A percentile compares a stretch with the other conserved stretches of the same genome.
These are phyloP conservation scores for Cotesia vestalis DNA, from an alignment of 1,140 invertebrate species.

Conservation along the genomic window DNA sequence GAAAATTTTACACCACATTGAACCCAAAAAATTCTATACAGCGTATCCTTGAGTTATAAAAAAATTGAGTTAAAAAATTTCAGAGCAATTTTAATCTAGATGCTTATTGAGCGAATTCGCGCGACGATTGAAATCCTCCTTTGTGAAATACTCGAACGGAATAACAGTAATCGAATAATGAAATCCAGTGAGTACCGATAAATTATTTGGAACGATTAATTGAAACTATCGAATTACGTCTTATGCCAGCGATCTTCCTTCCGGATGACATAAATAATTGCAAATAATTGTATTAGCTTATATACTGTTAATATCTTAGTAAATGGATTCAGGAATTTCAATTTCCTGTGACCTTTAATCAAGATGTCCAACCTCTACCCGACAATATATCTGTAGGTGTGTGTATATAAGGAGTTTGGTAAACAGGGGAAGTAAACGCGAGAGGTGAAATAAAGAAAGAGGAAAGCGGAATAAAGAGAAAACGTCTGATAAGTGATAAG, in stretches of 20 bases:
- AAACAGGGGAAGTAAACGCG: constrained; percentile 6
- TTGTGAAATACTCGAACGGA: no score
- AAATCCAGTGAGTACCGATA: background rate
- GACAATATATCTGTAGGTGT: background rate
- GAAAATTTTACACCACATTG: no score
- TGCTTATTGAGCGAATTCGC: no score
- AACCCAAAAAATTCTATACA: no score
- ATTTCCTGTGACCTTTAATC: constrained; percentile 26
- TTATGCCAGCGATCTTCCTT: background rate
- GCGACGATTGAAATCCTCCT: no score
- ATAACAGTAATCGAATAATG: background rate
- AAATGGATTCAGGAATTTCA: constrained; percentile 9
- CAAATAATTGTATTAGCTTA: constrained; percentile 13
- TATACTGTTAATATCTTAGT: background rate
- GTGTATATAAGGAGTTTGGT: background rate
- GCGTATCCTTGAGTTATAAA: no score
- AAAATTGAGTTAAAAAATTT: no score
- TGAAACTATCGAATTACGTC: background rate
- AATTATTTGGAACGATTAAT: constrained; percentile 12
- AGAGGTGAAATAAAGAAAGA: background rate
- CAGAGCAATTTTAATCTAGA: no score
- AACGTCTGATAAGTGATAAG: constrained; percentile 1
- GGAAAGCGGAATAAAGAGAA: background rate
- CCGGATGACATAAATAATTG: background rate
- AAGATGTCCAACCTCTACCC: background rate